Evolutionary conservation across 2,797 vertebrate genomes (phyloP), one percentile per base, ranked within the genome.

Genomic region (Galaxias olidus): DNA sequence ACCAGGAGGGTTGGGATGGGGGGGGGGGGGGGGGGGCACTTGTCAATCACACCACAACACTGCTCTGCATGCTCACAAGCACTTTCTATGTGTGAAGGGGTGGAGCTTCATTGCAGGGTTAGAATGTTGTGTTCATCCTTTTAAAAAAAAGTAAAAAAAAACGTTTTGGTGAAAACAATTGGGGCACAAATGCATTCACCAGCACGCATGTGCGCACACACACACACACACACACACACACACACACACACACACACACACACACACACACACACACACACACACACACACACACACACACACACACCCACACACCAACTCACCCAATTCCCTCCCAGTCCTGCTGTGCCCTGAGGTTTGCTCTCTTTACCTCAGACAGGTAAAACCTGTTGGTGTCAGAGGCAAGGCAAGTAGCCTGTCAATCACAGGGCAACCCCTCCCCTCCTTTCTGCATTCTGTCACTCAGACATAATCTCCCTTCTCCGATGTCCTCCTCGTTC

Each of bases 371-470:
- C 62, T 43, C 14, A 70, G 72, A 76, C 81, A 69, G 71, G 81
- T 78, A 64, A 53, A 68, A 78, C 81, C 78, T 73, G 81, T 68
- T 71, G 56, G 58, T 49, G 52, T 51, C 30, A 4, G 18, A 13
- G 9, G 30, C 30, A 30, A 30, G 30, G 30, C 30, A 2, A 11
- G 49, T 15, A 54, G 68, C 53, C 58, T 52, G 73, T 66, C 70
- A 63, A 19, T 77, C 76, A 77, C 12, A 44, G 43, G 4, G 11
- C 46, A 42, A 61, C 45, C 50, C 52, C 20, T 18, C 19, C 19
- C 30, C 30, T 30, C 30, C 6, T 30, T 44, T 65, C 77, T 58
- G 66, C 68, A 50, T 53, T 66, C 44, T 63, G 64, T 77, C 69
- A 64, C 43, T 46, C 40, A 58, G 70, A 62, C 63, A 60, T 72